phyloP scores from a whole-genome alignment of 2,888 invertebrate species.

The Scrobipalpa atriplicella region DNA sequence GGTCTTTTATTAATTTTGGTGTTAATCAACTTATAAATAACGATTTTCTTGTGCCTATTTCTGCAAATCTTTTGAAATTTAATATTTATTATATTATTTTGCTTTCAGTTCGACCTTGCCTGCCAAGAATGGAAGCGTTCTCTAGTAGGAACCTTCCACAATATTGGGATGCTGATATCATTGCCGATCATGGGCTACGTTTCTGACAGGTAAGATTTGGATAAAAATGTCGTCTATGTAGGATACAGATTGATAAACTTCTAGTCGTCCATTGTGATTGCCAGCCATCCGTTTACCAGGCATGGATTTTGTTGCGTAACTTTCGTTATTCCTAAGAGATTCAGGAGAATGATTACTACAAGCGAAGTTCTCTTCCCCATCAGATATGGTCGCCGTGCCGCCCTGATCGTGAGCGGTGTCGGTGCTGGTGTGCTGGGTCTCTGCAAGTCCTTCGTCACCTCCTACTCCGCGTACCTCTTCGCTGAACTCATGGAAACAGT shows the following conservation, averaged over 20 bases:
- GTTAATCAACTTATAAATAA: too few relatives aligned
- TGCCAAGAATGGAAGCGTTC: conserved; percentile 86
- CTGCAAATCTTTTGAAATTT: not conserved
- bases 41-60: not conserved
- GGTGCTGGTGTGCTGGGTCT: conserved; percentile 79
- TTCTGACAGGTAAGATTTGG: conserved; percentile 82
- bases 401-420: conserved; percentile 78
- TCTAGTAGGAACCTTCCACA: conserved; percentile 85
- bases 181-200: conserved; percentile 84
- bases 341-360: too few relatives aligned
- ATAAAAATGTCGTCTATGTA: not conserved
- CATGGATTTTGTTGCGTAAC: too few relatives aligned
- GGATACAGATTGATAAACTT: not conserved
- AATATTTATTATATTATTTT: not conserved
- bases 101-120: conserved; percentile 82
- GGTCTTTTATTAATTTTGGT: too few relatives aligned
- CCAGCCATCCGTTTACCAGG: too few relatives aligned
- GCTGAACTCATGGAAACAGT: conserved; percentile 82
- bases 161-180: conserved; percentile 85
- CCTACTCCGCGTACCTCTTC: conserved; percentile 77
- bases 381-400: conserved; percentile 86
- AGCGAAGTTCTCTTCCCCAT: not conserved
- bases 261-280: not conserved
- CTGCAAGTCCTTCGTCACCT: conserved; percentile 78
- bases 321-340: too few relatives aligned